Conservation (phyloP, 2,113 vertebrate genomes). For the Octodon degus region DNA sequence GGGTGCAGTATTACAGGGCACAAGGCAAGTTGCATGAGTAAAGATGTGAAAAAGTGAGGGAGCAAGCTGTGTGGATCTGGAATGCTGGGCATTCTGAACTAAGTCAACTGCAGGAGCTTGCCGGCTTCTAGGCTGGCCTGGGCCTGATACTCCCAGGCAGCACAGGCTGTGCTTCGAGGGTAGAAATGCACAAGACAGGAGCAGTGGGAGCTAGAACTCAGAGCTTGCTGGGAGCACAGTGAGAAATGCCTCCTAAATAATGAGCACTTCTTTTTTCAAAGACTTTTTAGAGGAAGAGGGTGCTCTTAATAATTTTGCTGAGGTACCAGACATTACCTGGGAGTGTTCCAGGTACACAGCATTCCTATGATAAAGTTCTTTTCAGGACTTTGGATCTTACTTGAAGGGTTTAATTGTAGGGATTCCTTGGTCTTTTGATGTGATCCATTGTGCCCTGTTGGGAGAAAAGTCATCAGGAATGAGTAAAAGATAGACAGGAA, state of each 20-base stretch:
- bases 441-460: no score
- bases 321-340: no score
- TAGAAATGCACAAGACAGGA: accelerated
- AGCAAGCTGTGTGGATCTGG: accelerated
- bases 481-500: no score
- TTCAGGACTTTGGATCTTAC: not conserved
- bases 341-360: not conserved
- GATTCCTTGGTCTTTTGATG: no score
- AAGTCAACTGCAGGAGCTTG: no score
- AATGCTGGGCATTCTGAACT: no score
- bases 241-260: accelerated
- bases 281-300: accelerated
- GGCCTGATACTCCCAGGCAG: accelerated
- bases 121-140: not conserved
- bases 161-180: not conserved
- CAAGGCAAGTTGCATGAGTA: not conserved
- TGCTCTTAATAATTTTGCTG: not conserved
- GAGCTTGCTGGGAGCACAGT: accelerated
- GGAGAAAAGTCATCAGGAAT: no score
- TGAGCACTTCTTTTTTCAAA: accelerated
- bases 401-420: not conserved
- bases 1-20: not conserved
- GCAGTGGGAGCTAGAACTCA: not conserved
- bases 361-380: not conserved
- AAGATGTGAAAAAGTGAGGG: not conserved